phyloP scores from a whole-genome alignment of 2,797 vertebrate genomes.

The Gymnoscopelus microlampas region DNA sequence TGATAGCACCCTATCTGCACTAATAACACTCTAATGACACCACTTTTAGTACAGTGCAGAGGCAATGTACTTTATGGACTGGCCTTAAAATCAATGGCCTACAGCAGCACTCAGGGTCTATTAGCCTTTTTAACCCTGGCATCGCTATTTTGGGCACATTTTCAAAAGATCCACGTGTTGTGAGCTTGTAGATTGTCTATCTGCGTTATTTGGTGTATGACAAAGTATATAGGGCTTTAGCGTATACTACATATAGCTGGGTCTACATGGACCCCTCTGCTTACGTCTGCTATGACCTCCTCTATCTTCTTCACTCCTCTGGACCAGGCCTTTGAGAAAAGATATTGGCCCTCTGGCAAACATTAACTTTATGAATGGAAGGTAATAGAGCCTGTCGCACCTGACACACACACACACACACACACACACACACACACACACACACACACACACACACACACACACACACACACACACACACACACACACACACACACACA shows the following conservation, averaged over 20 bases:
- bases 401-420: not conserved
- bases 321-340: slow-evolving; percentile 36
- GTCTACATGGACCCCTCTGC: not conserved
- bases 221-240: not conserved
- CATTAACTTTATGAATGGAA: slow-evolving; percentile 58
- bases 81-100: slow-evolving; percentile 70
- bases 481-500: slow-evolving; percentile 22
- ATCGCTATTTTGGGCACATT: too few species aligned
- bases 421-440: too few species aligned
- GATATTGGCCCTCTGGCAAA: slow-evolving; percentile 44
- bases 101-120: slow-evolving; percentile 57
- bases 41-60: slow-evolving; percentile 63
- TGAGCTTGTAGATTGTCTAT: too few species aligned
- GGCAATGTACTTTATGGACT: slow-evolving; percentile 69
- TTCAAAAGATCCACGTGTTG: too few species aligned
- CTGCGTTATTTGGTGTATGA: too few species aligned
- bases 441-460: too few species aligned
- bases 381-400: slow-evolving; percentile 56
- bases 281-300: not conserved
- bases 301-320: slow-evolving; percentile 19
- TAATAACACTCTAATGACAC: slow-evolving; percentile 74
- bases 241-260: too few species aligned
- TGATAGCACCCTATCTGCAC: slow-evolving; percentile 30
- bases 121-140: slow-evolving; percentile 38
- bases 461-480: too few species aligned